Conservation (phyloP, 2,797 vertebrate species). For the Threskiornis aethiopicus region DNA sequence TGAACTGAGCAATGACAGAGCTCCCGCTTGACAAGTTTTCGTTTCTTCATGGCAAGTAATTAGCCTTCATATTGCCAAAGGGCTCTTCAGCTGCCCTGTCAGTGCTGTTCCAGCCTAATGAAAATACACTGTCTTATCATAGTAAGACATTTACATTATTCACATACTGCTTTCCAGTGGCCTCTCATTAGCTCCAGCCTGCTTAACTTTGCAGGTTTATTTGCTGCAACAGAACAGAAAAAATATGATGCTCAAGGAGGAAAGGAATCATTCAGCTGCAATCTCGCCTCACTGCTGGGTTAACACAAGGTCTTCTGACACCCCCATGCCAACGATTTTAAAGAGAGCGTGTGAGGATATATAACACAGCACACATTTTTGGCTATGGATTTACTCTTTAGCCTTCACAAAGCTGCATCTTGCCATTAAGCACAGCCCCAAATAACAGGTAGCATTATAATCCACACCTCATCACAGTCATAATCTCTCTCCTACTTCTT, state of each 20-base stretch:
- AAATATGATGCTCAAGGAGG: not conserved
- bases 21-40: conserved; percentile 66
- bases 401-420: not conserved
- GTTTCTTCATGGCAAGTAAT: conserved; percentile 74
- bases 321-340: not conserved
- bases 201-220: conserved; percentile 4
- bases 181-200: conserved; percentile 40
- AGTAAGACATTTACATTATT: conserved; percentile 56
- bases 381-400: not conserved
- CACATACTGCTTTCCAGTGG: conserved; percentile 30
- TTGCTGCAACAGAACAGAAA: conserved; percentile 1
- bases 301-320: not conserved
- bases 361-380: not conserved
- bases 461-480: not conserved
- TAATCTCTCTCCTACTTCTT: not conserved
- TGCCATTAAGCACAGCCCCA: not conserved
- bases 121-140: conserved; percentile 54
- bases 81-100: conserved; percentile 69
- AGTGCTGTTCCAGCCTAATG: conserved; percentile 54
- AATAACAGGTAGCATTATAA: conserved; percentile 8
- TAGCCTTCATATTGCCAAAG: conserved; percentile 75
- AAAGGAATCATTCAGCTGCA: not conserved
- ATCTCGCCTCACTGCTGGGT: not conserved
- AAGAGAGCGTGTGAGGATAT: not conserved
- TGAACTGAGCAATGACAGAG: conserved; percentile 61